Evolutionary conservation across 2,888 invertebrate genomes (phyloP).

Genomic region (Synergus laeviventris): DNA sequence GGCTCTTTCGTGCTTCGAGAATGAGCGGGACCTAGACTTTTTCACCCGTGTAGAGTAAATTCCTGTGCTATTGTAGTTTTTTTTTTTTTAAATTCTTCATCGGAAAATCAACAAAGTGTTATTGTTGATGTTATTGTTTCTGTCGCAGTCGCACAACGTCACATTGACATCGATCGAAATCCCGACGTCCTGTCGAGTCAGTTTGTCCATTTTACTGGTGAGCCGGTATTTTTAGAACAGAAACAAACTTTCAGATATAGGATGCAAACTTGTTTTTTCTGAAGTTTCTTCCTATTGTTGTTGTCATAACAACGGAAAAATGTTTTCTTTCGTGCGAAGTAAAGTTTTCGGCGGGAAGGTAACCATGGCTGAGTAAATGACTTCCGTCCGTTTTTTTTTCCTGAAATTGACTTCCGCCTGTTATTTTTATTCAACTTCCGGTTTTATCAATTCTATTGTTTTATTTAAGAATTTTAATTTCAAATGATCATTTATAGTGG

Average conservation of each 20-base stretch:
- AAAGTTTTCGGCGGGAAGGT: slow-evolving; percentile 59
- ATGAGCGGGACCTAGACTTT: not conserved
- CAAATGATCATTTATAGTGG: not conserved
- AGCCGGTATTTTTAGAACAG: slow-evolving; percentile 52
- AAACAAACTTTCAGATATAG: slow-evolving; percentile 32
- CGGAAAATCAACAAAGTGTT: not conserved
- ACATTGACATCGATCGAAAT: slow-evolving; percentile 42
- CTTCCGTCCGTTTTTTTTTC: not conserved
- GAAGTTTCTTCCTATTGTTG: not conserved
- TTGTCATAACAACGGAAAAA: slow-evolving; percentile 22
- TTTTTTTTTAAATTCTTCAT: not conserved
- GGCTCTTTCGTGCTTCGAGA: slow-evolving; percentile 15
- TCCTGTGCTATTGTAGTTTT: too few species aligned
- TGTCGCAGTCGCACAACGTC: slow-evolving; percentile 27
- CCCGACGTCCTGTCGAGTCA: not conserved
- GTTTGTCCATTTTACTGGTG: slow-evolving; percentile 27
- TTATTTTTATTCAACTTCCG: not conserved
- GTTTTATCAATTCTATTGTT: not conserved
- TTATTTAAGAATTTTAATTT: not conserved
- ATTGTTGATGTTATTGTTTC: slow-evolving; percentile 36
- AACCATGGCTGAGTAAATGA: slow-evolving; percentile 1
- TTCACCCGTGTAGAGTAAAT: not conserved
- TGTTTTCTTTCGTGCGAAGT: slow-evolving; percentile 4
- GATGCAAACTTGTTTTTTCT: not conserved
- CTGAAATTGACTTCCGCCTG: not conserved